phyloP scores from a whole-genome alignment of 2,888 invertebrate species.

The Craniophora ligustri region DNA sequence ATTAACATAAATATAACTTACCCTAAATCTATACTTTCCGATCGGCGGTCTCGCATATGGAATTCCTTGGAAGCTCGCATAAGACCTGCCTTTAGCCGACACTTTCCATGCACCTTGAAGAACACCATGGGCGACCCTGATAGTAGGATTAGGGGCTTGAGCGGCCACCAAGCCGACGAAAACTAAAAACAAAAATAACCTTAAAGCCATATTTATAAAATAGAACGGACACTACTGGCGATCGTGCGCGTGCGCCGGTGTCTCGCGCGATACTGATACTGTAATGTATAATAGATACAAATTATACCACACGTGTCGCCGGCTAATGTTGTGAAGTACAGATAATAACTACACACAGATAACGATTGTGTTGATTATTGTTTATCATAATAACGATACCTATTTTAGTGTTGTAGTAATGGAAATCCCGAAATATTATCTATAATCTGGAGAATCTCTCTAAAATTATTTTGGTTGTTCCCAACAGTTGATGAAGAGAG shows the following conservation, averaged over 20 bases:
- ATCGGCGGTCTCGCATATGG: conserved; percentile 91
- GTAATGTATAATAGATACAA: background rate
- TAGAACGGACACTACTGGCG: background rate
- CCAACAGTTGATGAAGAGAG: too few relatives aligned
- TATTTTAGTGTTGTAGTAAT: too few relatives aligned
- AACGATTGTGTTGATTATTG: too few relatives aligned
- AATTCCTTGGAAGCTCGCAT: conserved; percentile 90
- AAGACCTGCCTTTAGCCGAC: conserved; percentile 78
- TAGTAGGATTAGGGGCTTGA: conserved; percentile 70
- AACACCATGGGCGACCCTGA: conserved; percentile 73
- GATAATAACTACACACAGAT: conserved; percentile 5
- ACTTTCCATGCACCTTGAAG: conserved; percentile 78
- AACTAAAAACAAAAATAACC: conserved; percentile 60
- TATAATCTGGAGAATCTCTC: too few relatives aligned
- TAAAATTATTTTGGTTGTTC: too few relatives aligned
- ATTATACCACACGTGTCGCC: background rate
- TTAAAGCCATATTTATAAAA: conserved; percentile 42
- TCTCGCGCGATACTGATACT: conserved; percentile 22
- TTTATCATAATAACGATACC: too few relatives aligned
- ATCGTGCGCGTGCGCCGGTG: conserved; percentile 12
- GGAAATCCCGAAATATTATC: too few relatives aligned
- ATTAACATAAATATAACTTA: conserved; percentile 51
- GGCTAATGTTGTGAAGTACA: background rate
- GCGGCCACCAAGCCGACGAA: conserved; percentile 53
- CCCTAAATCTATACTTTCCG: conserved; percentile 89